These are phyloP conservation scores for Andrena flavipes DNA, from an alignment of 2,888 invertebrate genomes.

Conservation along the genomic window DNA sequence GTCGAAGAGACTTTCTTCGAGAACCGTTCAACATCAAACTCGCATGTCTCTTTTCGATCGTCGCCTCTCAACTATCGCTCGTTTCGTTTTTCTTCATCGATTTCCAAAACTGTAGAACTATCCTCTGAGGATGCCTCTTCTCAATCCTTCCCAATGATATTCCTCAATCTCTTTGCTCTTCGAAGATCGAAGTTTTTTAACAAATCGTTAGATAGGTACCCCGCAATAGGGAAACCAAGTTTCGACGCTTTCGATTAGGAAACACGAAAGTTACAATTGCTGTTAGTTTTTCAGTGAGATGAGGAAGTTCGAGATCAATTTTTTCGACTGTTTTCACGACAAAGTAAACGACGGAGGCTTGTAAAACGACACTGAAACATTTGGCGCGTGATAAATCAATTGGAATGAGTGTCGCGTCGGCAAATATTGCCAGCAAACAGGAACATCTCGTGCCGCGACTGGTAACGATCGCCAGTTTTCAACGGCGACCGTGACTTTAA, in stretches of 20 bases:
- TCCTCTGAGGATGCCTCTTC: no score
- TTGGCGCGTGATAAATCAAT: slow-evolving; percentile 1
- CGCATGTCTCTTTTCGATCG: slow-evolving; percentile 13
- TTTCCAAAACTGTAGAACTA: not conserved
- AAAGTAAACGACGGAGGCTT: no score
- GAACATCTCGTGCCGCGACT: slow-evolving; percentile 36
- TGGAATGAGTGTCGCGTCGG: slow-evolving; percentile 11
- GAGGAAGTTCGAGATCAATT: not conserved
- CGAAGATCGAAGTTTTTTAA: no score
- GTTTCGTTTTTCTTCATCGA: not conserved
- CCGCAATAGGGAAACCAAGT: no score
- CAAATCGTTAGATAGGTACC: no score
- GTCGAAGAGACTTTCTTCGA: slow-evolving; percentile 68
- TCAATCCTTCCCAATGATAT: no score
- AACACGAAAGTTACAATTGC: not conserved
- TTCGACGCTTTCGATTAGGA: not conserved
- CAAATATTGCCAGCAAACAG: slow-evolving; percentile 30
- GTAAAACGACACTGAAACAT: not conserved
- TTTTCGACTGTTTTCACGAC: not conserved
- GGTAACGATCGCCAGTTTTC: slow-evolving; percentile 33
- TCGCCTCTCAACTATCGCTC: not conserved
- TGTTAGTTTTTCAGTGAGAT: not conserved
- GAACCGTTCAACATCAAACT: slow-evolving; percentile 14
- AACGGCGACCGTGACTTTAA: slow-evolving; percentile 34
- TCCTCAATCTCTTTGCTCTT: no score